These are phyloP conservation scores for Mormoops blainvillei DNA, from an alignment of 2,113 vertebrate genomes.

Conservation along the genomic window DNA sequence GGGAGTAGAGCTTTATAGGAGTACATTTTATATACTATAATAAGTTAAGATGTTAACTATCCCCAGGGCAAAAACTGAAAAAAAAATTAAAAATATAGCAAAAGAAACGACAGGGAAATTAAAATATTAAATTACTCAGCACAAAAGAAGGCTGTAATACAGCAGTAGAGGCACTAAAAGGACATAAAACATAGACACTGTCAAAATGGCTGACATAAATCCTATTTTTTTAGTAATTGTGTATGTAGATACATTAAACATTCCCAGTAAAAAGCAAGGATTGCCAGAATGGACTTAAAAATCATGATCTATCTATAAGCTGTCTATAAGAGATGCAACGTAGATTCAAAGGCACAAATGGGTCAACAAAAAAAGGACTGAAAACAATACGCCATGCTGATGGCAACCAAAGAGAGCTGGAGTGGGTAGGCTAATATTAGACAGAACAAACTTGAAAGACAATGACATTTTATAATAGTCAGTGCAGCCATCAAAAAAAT, in stretches of 20 bases:
- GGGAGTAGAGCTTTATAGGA: background rate
- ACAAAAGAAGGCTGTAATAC: background rate
- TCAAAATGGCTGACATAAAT: background rate
- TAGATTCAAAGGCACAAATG: background rate
- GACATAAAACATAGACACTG: background rate
- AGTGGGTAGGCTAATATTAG: background rate
- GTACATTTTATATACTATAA: background rate
- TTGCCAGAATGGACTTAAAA: background rate
- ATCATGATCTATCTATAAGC: background rate
- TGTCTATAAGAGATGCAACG: background rate
- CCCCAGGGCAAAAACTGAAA: background rate
- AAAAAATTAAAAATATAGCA: background rate
- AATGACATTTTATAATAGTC: background rate
- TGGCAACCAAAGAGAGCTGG: background rate
- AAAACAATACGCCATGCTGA: background rate
- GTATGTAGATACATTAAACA: background rate
- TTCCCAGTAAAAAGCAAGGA: background rate
- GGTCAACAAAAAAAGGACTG: background rate
- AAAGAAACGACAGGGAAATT: background rate
- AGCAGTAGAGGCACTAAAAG: background rate
- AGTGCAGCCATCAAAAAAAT: background rate
- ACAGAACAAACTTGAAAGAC: background rate
- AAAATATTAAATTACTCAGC: background rate
- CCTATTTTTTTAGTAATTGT: background rate
- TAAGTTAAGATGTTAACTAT: background rate